Evolutionary conservation across 2,113 vertebrate species (phyloP).

Genomic region (Maccullochella peelii): DNA sequence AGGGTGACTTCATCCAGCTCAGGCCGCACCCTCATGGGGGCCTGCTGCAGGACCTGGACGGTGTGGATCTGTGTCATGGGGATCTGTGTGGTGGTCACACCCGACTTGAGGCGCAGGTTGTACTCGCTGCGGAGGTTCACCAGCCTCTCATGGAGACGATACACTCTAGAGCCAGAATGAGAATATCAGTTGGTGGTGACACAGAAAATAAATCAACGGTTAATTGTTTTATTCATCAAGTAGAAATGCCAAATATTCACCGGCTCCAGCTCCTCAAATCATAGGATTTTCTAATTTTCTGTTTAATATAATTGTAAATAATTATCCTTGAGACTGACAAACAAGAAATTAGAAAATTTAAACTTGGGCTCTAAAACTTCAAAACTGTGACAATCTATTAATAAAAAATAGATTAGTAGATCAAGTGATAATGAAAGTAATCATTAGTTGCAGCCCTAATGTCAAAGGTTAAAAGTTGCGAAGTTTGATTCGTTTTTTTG

Average conservation of each 20-base stretch:
- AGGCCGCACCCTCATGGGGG: conserved; percentile 69
- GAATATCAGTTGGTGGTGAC: neutral
- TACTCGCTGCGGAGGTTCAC: conserved; percentile 95
- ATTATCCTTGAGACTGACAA: too few relatives aligned
- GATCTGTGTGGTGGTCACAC: conserved; percentile 73
- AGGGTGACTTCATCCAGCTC: conserved; percentile 91
- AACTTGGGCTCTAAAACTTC: neutral
- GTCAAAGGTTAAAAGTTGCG: neutral
- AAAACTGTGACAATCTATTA: neutral
- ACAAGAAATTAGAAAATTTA: too few relatives aligned
- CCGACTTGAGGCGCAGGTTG: conserved; percentile 92
- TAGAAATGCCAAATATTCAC: neutral
- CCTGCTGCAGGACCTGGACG: conserved; percentile 74
- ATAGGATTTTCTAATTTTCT: neutral
- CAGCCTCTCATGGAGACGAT: conserved; percentile 93
- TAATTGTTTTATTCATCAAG: neutral
- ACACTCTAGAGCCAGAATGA: conserved; percentile 83
- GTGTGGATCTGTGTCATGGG: conserved; percentile 73
- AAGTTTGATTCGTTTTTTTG: neutral
- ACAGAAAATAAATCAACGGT: neutral
- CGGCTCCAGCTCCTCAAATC: neutral
- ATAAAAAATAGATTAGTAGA: neutral
- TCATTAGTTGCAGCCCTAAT: neutral
- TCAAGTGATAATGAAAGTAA: neutral
- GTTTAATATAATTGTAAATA: neutral